Base-by-base conservation (phyloP, 2,888 invertebrate species). In the Vanessa cardui region DNA sequence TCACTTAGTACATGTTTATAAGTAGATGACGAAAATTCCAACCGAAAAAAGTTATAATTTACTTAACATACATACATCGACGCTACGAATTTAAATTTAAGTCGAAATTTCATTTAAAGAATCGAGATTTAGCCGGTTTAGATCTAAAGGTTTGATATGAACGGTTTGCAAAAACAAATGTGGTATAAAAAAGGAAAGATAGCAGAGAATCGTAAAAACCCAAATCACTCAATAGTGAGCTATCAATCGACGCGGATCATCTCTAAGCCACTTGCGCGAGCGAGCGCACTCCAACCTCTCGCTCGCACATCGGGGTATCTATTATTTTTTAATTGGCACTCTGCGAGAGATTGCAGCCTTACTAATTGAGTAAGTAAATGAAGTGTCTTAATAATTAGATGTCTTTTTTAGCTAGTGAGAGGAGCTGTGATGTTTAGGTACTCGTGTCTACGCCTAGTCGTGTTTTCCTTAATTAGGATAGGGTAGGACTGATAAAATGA, bases 241-340 rank as follows among this genome's bases (percentile, higher is more conserved):
- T 78, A 80, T 81, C 80, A 80, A 80, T 83, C 78, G 80, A 75
- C 72, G 76, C 74, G 81, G 80, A 83, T 83, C 82, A 84, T 86
- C 83, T 86, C 84, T 84, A 83, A 86, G 80, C 82, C 85, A 77
- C 80, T 84, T 72, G 80, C 78, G 76, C 72, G 81, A 84, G 81
- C 78, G 80, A 78, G 80, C 77, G 71, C 77, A 68, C 81, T 83
- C 78, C 67, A 79, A 73, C 76, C 76, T 88, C 83, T 84, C 86
- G 75, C 85, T 87, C 82, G 80, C 84, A 85, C 85, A 77, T 77
- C 76, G 82, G 81, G 84, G 81, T 78, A 82, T 85, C 88, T 86
- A 87, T 90, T 88, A 88, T 89, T 89, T 91, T 91, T 92, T 92
- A 92, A 92, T 92, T 92, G 92, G 90, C 86, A 89, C 91, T 92